Evolutionary conservation across 2,888 invertebrate species (phyloP), one percentile per base, ranked within the genome.

Genomic region (Flabesymbios commensalis): DNA sequence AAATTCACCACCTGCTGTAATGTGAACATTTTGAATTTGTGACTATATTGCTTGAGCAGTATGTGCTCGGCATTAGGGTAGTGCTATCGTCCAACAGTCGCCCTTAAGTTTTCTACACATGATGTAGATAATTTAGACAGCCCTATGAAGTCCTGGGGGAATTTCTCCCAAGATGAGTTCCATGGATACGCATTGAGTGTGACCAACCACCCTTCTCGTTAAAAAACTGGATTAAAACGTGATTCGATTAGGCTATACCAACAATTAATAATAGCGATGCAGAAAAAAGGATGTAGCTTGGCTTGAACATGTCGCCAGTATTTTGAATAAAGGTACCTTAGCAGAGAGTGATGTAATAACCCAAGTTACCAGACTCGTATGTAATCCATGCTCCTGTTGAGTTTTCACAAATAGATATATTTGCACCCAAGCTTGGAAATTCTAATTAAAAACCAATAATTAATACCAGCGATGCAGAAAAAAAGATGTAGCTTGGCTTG

Each of bases 111-210:
- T 45, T 45, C 45, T 10, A 45, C 45, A 22, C 45, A 45, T 45
- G 45, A 45, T 45, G 45, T 45, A n/a, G 45, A 45, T 24, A 45
- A 45, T 24, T 24, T 45, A 45, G 45, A 45, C 45, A n/a, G n/a
- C n/a, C n/a, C n/a, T n/a, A n/a, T n/a, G n/a, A n/a, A 14, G n/a
- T 14, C 39, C 10, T 14, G n/a, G n/a, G 39, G 39, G 10, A 36
- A 36, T n/a, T n/a, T 36, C 10, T 36, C 39, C 10, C 39, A n/a
- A 36, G 39, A 36, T 10, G 39, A 36, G 10, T 36, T 36, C 39
- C 39, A 36, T 36, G 39, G 39, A n/a, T 14, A 10, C 10, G 10
- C 10, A 10, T 14, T 36, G n/a, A 36, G 10, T 36, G 39, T n/a
- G 10, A 36, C 39, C 39, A 36, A n/a, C n/a, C 39, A 36, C n/a